Evolutionary conservation across 1,140 invertebrate genomes (phyloP).

Genomic region (Chrysopa pallens): DNA sequence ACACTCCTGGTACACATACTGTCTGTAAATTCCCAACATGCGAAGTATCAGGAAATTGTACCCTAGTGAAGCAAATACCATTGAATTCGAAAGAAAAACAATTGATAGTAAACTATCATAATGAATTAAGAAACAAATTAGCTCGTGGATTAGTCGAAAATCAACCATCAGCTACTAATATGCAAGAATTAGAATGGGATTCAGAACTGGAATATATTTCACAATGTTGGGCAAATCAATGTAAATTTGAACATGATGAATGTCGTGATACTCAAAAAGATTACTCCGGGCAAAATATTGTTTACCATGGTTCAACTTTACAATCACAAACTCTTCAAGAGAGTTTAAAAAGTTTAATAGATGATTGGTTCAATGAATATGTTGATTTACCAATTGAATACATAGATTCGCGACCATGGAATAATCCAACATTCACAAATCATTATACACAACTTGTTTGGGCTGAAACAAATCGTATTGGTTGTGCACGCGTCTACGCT

Average conservation of each 20-base stretch:
- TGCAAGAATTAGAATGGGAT: neutral
- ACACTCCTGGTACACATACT: no score
- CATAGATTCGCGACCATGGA: neutral
- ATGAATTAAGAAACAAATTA: neutral
- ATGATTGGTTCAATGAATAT: neutral
- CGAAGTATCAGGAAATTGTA: no score
- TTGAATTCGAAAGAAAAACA: no score
- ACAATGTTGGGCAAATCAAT: neutral
- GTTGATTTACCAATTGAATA: neutral
- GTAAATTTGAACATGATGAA: neutral
- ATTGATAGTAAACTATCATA: neutral
- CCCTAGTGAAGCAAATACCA: no score
- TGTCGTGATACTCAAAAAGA: neutral
- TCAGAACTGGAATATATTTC: neutral
- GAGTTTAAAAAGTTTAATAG: neutral
- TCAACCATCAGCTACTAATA: neutral
- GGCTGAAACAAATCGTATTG: neutral
- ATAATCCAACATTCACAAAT: neutral
- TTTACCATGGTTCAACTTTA: no score
- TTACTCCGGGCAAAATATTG: neutral
- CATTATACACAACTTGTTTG: neutral
- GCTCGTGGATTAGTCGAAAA: neutral
- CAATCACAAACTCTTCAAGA: neutral
- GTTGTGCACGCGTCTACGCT: neutral
- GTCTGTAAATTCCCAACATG: no score